Evolutionary conservation across 2,888 invertebrate genomes (phyloP), one percentile per base, ranked within the genome.

Genomic region (Andrena fulva): DNA sequence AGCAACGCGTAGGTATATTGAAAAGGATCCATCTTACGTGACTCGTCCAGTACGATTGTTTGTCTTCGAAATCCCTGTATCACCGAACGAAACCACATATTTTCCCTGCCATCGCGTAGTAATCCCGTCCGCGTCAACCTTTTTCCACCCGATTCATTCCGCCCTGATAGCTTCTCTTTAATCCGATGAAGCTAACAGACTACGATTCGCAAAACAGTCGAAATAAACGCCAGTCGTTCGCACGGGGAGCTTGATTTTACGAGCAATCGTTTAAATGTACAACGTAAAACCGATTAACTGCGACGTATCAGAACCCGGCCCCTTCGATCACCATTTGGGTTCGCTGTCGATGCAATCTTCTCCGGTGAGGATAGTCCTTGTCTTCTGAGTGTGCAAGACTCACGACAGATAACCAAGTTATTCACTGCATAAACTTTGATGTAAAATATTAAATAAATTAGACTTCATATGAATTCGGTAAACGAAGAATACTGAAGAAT

Each of bases 281-380:
- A 74, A 79, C 80, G 80, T 54, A 72, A 71, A 79, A 79, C 80
- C 80, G 80, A 80, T 80, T 80, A 80, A 79, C 54, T 62, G 80
- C 62, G 67, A 79, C 71, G 50, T 62, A 52, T 35, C 59, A 52
- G 64, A 31, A 79, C 35, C 56, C 56, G 50, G 33, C 16, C 29
- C 42, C 67, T 59, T 54, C 60, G 52, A 72, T 56, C 54, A 35
- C 60, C 48, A 48, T 79, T 79, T 33, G 12, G 50, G 67, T 67
- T 66, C 48, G 56, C 48, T 20, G 33, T 29, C 48, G 42, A 20
- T 8, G 20, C 71, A 54, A 79, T 64, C 31, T 42, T 31, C 70
- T 48, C 6, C 10, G 7, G 7, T 20, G 2, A 10, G 16, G 35
- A 35, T 42, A 27, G 16, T 56, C 29, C 2, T 2, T 42, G 48